Base-by-base conservation (phyloP, 2,113 vertebrate genomes). In the Onychostruthus taczanowskii region DNA sequence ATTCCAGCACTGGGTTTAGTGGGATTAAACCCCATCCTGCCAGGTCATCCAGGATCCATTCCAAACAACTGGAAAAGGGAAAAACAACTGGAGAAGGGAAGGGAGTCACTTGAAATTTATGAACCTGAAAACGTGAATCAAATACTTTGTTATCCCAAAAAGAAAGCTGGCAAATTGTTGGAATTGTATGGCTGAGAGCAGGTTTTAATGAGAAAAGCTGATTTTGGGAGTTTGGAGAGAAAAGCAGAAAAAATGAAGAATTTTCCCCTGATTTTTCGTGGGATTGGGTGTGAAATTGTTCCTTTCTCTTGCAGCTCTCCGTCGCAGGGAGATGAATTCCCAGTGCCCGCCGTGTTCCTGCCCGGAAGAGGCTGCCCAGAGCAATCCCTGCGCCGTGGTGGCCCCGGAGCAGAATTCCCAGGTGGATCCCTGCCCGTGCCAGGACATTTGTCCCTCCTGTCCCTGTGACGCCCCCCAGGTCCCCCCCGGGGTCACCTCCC, bases 341-440 rank as follows among this genome's bases (percentile, higher is more conserved):
- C 78, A 39, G 55, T 15, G 30, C 35, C 23, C 28, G 8, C 43
- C 86, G 21, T 47, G 55, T 3, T 8, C 93, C 94, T 13, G 41
- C 26, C 67, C 27, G 56, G n/a, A 3, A 1, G 64, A 4, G 58
- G 24, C 61, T 11, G 21, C 4, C 0, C 55, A 4, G 35, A 2
- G 47, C 2, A 0, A 19, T 23, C 0, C 44, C 2, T 23, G 66
- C 35, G 9, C 77, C 2, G 0, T 2, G 43, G 30, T 1, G 24
- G 24, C 46, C 3, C 50, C 1, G 18, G 79, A 15, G 35, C 68
- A 70, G 72, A 46, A 21, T 46, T 46, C 10, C 33, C 76, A 6
- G 31, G 12, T 0, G n/a, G 49, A 59, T 1, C 13, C 87, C 23
- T 61, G 80, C 30, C 22, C 30, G 0, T 46, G 44, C 30, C 82